Base-by-base conservation (phyloP, 1,140 invertebrate genomes). In the Drosophila mauritiana region DNA sequence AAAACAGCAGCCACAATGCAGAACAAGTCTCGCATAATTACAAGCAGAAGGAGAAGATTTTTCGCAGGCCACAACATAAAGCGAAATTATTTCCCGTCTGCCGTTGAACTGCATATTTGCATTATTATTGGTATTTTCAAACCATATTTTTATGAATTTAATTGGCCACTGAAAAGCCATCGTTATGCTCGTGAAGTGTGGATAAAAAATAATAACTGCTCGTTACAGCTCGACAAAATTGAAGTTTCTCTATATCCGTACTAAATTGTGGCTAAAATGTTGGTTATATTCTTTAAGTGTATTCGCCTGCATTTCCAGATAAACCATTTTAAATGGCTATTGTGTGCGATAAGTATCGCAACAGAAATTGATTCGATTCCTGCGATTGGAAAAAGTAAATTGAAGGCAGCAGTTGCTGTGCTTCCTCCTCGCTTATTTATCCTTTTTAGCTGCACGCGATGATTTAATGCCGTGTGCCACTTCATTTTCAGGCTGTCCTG, bases 401-500 rank as follows among this genome's bases (percentile, higher is more conserved):
- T 76, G 37, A 39, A 55, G 48, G 20, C 45, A 56, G 53, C 34
- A 57, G 25, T 49, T 61, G 64, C 51, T 58, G 45, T 59, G 61
- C 42, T 37, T 45, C 69, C 58, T 46, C 40, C 34, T 70, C 57
- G 80, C 22, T 75, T 88, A 59, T 74, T 67, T 77, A 88, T 86
- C 83, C 79, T 88, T 86, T 59, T 82, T 82, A 82, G 82, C 74
- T 77, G 83, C 84, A 88, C 80, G 84, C 84, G 84, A 88, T 88
- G 84, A 78, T 88, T 85, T 85, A 85, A 85, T 86, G 78, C 78
- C 74, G 73, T 83, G 84, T 84, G 77, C 80, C 84, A 89, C 84
- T 88, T 84, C 68, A 89, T 89, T 89, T 88, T 55, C 72, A 70
- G 64, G 34, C 72, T 73, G 49, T 68, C 58, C 69, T 62, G 57